A percentile compares a stretch with the other conserved stretches of the same genome.
These are phyloP conservation scores for Sarcophilus harrisii DNA, from an alignment of 2,797 vertebrate species.

Conservation along the genomic window DNA sequence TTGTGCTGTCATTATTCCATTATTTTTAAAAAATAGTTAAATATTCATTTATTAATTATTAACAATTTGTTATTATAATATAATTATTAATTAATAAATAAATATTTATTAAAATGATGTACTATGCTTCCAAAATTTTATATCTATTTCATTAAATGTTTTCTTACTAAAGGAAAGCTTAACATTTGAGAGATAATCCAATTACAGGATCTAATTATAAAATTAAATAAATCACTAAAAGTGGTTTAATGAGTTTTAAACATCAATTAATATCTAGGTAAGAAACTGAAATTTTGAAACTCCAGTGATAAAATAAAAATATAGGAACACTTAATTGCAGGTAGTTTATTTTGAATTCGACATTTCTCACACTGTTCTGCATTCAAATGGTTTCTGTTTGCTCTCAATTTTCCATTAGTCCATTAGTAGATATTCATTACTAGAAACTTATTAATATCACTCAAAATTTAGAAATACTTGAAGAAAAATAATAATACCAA, in stretches of 20 bases:
- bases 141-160: conserved; percentile 65
- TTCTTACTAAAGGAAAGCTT: conserved; percentile 65
- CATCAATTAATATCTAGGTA: conserved; percentile 58
- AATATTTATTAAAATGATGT: conserved; percentile 49
- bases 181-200: conserved; percentile 72
- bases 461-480: background rate
- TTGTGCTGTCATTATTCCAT: conserved; percentile 8
- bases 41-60: too few species aligned
- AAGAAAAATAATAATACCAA: background rate
- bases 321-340: background rate
- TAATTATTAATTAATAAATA: background rate
- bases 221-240: conserved; percentile 72
- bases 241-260: conserved; percentile 63
- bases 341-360: background rate
- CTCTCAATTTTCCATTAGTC: background rate
- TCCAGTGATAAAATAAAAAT: background rate
- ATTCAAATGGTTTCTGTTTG: fast-evolving
- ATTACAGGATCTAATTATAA: conserved; percentile 74
- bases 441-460: background rate
- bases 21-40: conserved; percentile 50
- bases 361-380: conserved; percentile 23
- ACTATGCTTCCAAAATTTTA: conserved; percentile 61
- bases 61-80: too few species aligned
- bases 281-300: conserved; percentile 50
- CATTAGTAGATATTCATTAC: background rate